These are phyloP conservation scores for Hemistola chrysoprasaria DNA, from an alignment of 2,888 invertebrate genomes.

Conservation along the genomic window DNA sequence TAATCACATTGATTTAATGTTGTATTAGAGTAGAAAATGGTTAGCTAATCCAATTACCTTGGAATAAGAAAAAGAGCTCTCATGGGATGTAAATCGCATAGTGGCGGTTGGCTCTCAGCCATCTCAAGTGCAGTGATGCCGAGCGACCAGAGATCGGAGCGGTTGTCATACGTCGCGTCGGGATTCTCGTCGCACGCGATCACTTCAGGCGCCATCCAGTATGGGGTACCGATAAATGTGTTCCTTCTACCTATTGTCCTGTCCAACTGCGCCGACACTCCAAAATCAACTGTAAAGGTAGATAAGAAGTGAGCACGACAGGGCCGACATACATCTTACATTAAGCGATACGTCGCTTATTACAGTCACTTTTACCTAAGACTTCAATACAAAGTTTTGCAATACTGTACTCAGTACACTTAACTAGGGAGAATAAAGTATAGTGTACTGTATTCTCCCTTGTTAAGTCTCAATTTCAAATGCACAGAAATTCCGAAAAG, in stretches of 20 bases:
- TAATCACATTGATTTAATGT: too few species aligned
- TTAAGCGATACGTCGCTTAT: too few species aligned
- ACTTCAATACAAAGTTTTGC: too few species aligned
- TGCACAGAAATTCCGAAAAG: too few species aligned
- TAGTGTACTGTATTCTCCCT: too few species aligned
- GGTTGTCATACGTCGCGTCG: constrained; percentile 99
- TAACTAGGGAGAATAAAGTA: too few species aligned
- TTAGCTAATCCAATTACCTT: constrained; percentile 64
- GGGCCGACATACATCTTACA: too few species aligned
- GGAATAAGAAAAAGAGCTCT: constrained; percentile 99
- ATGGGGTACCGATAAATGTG: constrained; percentile 99
- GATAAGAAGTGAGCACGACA: not conserved
- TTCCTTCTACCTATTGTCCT: constrained; percentile 99
- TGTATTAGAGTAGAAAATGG: too few species aligned
- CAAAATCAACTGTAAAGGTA: constrained; percentile 93
- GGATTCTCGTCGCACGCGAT: constrained; percentile 99
- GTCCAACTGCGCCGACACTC: constrained; percentile 99
- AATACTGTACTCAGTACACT: too few species aligned
- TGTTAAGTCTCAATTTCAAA: too few species aligned
- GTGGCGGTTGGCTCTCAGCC: constrained; percentile 99
- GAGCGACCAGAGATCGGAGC: constrained; percentile 94
- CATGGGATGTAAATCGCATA: constrained; percentile 99
- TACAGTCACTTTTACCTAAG: too few species aligned
- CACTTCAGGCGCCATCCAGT: constrained; percentile 99
- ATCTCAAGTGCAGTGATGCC: constrained; percentile 99